Evolutionary conservation across 2,797 vertebrate species (phyloP).

Genomic region (Clangula hyemalis): DNA sequence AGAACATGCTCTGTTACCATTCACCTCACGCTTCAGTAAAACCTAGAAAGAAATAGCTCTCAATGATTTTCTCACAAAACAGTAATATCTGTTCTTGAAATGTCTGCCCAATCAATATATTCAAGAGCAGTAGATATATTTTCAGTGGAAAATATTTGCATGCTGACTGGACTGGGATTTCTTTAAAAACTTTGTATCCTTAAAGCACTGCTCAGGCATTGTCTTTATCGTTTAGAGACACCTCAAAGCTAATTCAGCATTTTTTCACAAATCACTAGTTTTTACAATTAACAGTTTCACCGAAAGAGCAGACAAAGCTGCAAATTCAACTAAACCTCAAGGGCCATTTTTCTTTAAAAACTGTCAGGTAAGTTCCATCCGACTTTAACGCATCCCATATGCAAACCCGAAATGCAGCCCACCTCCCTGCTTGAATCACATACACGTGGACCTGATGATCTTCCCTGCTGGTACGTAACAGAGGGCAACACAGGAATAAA

Average conservation of each 20-base stretch:
- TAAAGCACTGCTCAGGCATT: neutral
- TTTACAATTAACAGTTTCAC: neutral
- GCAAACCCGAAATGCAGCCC: neutral
- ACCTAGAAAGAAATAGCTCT: neutral
- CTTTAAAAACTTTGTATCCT: neutral
- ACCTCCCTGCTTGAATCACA: neutral
- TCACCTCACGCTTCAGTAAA: neutral
- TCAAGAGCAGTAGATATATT: neutral
- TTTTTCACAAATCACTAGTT: neutral
- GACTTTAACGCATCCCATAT: neutral
- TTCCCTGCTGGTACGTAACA: neutral
- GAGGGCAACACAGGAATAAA: neutral
- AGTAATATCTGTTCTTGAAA: too few species aligned
- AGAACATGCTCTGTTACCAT: neutral
- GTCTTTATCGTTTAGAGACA: neutral
- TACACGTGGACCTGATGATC: neutral
- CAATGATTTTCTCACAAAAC: neutral
- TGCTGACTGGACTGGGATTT: neutral
- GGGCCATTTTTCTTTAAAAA: neutral
- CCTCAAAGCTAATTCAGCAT: neutral
- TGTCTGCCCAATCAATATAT: neutral
- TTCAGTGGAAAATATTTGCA: neutral
- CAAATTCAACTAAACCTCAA: neutral
- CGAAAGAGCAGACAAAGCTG: neutral
- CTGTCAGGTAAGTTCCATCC: neutral